Conservation (phyloP, 92 coral and sea anemone species). For the Heteractis magnifica region DNA sequence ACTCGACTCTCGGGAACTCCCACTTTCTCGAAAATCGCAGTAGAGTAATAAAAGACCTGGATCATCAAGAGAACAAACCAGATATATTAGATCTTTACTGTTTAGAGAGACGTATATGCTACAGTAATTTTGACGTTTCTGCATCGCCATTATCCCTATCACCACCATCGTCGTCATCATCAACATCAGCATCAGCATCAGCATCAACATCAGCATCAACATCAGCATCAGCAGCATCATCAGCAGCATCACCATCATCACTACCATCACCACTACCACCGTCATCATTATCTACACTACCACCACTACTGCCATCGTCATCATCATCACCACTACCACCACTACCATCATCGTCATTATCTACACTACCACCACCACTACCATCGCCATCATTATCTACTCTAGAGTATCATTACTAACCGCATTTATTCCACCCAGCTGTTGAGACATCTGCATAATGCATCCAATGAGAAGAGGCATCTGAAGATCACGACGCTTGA, state of each 20-base stretch:
- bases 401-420: slow-evolving; percentile 44
- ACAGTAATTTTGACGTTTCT: neutral
- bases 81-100: neutral
- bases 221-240: no score
- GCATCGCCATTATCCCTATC: neutral
- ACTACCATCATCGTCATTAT: neutral
- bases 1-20: slow-evolving; percentile 75
- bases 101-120: no score
- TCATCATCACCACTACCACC: neutral
- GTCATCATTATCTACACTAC: no score
- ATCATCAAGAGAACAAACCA: neutral
- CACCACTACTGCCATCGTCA: no score
- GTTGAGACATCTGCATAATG: slow-evolving; percentile 84
- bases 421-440: slow-evolving; percentile 93
- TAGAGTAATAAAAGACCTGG: slow-evolving; percentile 92
- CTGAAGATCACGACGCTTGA: slow-evolving; percentile 60
- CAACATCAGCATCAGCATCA: no score
- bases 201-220: no score
- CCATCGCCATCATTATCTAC: neutral
- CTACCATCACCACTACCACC: no score
- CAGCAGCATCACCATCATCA: no score
- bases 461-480: slow-evolving; percentile 78
- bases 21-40: slow-evolving; percentile 80
- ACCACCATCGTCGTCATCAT: no score
- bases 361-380: neutral